Evolutionary conservation across 2,888 invertebrate species (phyloP), one percentile per base, ranked within the genome.

Genomic region (Pomacea canaliculata): DNA sequence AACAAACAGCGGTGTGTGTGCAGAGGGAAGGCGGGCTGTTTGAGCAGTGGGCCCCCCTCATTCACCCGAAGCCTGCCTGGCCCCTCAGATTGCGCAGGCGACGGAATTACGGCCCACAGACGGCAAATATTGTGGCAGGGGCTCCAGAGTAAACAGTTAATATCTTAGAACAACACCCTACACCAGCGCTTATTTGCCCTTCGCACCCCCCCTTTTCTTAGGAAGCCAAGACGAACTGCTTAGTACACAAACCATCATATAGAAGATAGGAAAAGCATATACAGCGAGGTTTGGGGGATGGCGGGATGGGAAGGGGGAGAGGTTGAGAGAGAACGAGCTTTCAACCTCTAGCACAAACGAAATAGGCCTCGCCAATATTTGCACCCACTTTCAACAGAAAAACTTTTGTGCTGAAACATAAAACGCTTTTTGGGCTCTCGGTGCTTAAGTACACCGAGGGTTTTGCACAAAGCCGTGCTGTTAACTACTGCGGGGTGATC

Each of bases 81-180:
- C 67, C 70, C 73, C 63, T 68, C 56, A 66, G 77, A 76, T 74
- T 78, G 76, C 77, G 76, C 79, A 70, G 76, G 68, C 68, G 74
- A 71, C 73, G 77, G 80, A 78, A 81, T 79, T 77, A 77, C 78
- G 74, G 73, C 74, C 70, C 79, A 76, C 81, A 79, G 79, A 77
- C 80, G 79, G 76, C 78, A 80, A 80, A 80, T 79, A 80, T 79
- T 82, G 80, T 78, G 76, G 77, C 65, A 77, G 68, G 48, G 78
- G 75, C 68, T 73, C 65, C 63, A 73, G 76, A 76, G 81, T 82
- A 80, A 82, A 82, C 80, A 82, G 81, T 77, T 82, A 80, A 82
- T 82, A 80, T 82, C 81, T 82, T 80, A 75, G 70, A 80, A 78
- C 79, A 79, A 82, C 79, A 80, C 76, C 70, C 76, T 56, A 67